Percentiles rank a stretch among this genome's conserved stretches.
Evolutionary conservation across 53 echinoderm and acorn worm species (phyloP).

Genomic region (Zoroaster sp.): DNA sequence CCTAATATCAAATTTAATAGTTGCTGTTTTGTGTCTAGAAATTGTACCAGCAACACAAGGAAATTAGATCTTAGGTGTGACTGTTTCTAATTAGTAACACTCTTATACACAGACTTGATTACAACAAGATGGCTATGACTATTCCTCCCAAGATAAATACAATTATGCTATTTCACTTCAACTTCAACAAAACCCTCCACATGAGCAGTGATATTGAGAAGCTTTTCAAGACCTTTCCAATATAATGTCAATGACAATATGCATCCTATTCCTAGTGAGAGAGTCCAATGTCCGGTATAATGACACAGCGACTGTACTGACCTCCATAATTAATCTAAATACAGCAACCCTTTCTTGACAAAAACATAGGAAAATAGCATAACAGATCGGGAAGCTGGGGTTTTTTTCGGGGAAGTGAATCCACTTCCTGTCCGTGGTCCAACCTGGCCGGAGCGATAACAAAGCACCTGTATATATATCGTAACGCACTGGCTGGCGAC

Average conservation of each 20-base stretch:
- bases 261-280: neutral
- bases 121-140: neutral
- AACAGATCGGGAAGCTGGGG: neutral
- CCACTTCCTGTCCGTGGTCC: conserved; percentile 36
- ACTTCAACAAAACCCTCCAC: neutral
- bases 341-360: neutral
- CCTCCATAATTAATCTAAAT: neutral
- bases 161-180: neutral
- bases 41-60: neutral
- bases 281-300: conserved; percentile 16
- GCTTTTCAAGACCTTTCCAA: neutral
- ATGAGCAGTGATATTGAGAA: neutral
- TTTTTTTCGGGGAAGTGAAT: neutral
- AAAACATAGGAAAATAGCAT: neutral
- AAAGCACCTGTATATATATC: conserved; percentile 21
- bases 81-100: conserved; percentile 14
- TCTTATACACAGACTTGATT: neutral
- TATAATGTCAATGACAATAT: neutral
- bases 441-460: conserved; percentile 51
- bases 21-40: neutral
- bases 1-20: neutral
- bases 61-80: conserved; percentile 14
- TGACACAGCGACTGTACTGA: neutral
- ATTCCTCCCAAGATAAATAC: conserved; percentile 13
- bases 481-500: neutral